Conservation (phyloP, 2,888 invertebrate species). For the Lysandra coridon region DNA sequence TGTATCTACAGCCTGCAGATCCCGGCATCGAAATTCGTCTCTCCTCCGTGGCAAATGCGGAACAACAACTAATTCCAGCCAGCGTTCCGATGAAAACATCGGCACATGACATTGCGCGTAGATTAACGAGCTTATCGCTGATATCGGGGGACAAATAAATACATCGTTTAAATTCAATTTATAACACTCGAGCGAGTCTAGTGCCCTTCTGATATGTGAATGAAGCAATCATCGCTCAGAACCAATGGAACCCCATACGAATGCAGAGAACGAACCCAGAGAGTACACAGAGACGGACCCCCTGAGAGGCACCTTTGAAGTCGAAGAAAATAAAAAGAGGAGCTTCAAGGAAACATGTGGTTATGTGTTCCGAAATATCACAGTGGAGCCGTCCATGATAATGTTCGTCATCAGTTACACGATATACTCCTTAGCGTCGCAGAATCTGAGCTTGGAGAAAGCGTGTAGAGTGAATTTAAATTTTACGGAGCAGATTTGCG, state of each 20-base stretch:
- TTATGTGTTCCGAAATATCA: conserved; percentile 51
- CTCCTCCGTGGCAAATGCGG: not conserved
- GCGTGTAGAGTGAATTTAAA: conserved; percentile 90
- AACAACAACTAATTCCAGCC: conserved; percentile 1
- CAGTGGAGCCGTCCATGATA: conserved; percentile 61
- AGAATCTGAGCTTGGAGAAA: conserved; percentile 90
- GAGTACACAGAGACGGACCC: conserved; percentile 49
- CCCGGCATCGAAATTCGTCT: not conserved
- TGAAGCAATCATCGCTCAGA: not conserved
- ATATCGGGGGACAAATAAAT: conserved; percentile 26
- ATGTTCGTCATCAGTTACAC: conserved; percentile 56
- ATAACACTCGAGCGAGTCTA: conserved; percentile 4
- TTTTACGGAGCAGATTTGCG: conserved; percentile 85
- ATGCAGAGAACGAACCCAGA: conserved; percentile 33
- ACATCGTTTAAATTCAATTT: conserved; percentile 1
- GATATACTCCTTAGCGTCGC: conserved; percentile 85
- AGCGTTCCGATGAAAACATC: conserved; percentile 14
- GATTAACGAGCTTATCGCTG: conserved; percentile 30
- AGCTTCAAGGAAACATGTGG: conserved; percentile 47
- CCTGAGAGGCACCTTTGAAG: conserved; percentile 42
- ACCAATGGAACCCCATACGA: not conserved
- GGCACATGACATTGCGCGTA: not conserved
- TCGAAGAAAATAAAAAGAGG: conserved; percentile 38
- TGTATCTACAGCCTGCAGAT: not conserved
- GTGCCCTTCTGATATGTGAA: not conserved